These are phyloP conservation scores for Maniola hyperantus DNA, from an alignment of 2,888 invertebrate genomes.

Conservation along the genomic window DNA sequence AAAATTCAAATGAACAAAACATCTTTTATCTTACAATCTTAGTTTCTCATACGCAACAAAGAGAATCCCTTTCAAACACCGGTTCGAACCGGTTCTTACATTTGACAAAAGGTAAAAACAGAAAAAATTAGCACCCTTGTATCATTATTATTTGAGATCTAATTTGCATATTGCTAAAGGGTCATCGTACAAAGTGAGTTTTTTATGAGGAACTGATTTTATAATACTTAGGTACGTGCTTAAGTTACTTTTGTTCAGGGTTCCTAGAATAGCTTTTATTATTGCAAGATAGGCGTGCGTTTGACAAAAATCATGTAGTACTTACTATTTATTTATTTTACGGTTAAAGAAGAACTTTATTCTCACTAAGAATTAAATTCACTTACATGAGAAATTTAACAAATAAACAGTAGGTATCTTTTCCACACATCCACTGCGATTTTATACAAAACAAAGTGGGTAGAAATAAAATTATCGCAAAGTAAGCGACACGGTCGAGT, in stretches of 20 bases:
- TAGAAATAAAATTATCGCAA: no score
- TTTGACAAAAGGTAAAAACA: conserved; percentile 47
- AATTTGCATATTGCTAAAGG: conserved; percentile 18
- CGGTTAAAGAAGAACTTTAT: no score
- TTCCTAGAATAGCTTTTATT: background rate
- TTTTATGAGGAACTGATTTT: conserved; percentile 10
- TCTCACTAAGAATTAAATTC: no score
- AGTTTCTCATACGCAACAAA: conserved; percentile 59
- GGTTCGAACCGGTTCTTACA: conserved; percentile 40
- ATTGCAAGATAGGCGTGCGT: no score
- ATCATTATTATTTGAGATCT: conserved; percentile 35
- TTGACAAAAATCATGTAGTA: no score
- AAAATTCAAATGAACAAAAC: conserved; percentile 46
- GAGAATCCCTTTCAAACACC: conserved; percentile 23
- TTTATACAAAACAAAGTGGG: no score
- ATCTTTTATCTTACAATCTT: conserved; percentile 50
- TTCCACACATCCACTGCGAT: no score
- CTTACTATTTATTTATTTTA: no score
- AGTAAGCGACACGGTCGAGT: no score
- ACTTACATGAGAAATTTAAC: no score
- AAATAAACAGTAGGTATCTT: no score
- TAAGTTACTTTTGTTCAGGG: background rate
- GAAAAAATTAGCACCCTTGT: conserved; percentile 58
- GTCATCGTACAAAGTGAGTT: conserved; percentile 7
- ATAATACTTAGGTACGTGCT: conserved; percentile 8